Evolutionary conservation across 2,888 invertebrate species (phyloP), one percentile per base, ranked within the genome.

Genomic region (Platynereis dumerilii): DNA sequence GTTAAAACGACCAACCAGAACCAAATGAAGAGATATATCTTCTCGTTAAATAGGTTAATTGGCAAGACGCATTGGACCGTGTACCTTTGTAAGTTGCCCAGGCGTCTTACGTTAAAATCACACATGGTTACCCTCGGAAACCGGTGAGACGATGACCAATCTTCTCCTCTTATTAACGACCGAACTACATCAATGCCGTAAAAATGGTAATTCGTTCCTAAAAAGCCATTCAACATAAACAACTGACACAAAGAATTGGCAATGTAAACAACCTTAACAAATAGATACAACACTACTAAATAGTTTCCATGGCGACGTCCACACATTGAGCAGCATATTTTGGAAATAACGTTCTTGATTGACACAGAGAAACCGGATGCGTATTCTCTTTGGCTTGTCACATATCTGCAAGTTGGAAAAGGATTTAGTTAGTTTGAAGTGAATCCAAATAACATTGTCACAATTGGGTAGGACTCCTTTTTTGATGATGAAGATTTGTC

Each of bases 141-240:
- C n/a, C 78, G 66, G 1, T 76, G 75, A 5, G 80, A 80, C 57
- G 78, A 79, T n/a, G 76, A 73, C 78, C 80, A 80, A 66, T 79
- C 79, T 44, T 74, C 72, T 0, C 83, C 83, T 71, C 79, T 77
- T 59, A 85, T 78, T 63, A 86, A 70, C 67, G 85, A 83, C 56
- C 79, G 81, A 68, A 87, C 74, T n/a, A 86, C 84, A 71, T 86
- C 85, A 39, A 85, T 83, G 61, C 86, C 86, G 72, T 81, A 82
- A 28, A 78, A 76, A 66, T 80, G 77, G 70, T 79, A 80, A 62
- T 79, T 78, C 45, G 79, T 79, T 54, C 85, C 85, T 28, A 86
- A 78, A 66, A 86, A 85, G 65, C 80, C 79, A 74, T 86, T 85
- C 57, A 86, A 78, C 56, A 85, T 76, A 71, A 85, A 83, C 64